Evolutionary conservation across 1,140 invertebrate species (phyloP).

Genomic region (Vanessa atalanta): DNA sequence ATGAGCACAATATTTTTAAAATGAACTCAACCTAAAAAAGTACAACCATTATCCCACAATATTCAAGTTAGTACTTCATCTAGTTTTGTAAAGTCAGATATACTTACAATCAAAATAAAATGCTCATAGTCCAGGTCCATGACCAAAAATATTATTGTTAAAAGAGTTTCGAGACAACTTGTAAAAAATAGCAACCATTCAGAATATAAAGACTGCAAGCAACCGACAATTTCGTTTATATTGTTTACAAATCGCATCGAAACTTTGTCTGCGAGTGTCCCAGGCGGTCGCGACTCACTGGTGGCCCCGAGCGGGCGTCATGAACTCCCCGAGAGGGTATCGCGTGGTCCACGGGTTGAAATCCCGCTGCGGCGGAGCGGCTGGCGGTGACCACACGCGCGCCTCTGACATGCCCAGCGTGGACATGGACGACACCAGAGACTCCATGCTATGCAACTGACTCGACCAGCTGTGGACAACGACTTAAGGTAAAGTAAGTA

Average conservation of each 20-base stretch:
- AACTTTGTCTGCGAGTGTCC: not conserved
- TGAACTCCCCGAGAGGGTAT: slow-evolving; percentile 63
- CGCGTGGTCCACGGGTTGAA: slow-evolving; percentile 73
- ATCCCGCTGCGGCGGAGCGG: slow-evolving; percentile 41
- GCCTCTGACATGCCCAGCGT: slow-evolving; percentile 34
- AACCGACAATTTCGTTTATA: no score
- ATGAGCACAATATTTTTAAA: not conserved
- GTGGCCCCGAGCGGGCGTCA: slow-evolving; percentile 45
- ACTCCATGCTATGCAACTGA: slow-evolving; percentile 47
- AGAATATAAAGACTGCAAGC: no score
- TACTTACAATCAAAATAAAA: not conserved
- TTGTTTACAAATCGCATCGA: not conserved
- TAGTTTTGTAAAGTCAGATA: not conserved
- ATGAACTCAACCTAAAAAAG: not conserved
- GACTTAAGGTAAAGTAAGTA: not conserved
- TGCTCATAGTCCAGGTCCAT: not conserved
- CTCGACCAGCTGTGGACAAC: slow-evolving; percentile 36
- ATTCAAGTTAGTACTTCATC: not conserved
- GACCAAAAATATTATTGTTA: not conserved
- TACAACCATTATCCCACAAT: not conserved
- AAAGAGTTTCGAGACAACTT: not conserved
- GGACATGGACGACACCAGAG: slow-evolving; percentile 52
- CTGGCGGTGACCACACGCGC: slow-evolving; percentile 28
- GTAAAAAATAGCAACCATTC: not conserved
- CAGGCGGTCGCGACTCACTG: slow-evolving; percentile 47